Evolutionary conservation across 1,140 invertebrate genomes (phyloP).

Genomic region (Battus philenor): DNA sequence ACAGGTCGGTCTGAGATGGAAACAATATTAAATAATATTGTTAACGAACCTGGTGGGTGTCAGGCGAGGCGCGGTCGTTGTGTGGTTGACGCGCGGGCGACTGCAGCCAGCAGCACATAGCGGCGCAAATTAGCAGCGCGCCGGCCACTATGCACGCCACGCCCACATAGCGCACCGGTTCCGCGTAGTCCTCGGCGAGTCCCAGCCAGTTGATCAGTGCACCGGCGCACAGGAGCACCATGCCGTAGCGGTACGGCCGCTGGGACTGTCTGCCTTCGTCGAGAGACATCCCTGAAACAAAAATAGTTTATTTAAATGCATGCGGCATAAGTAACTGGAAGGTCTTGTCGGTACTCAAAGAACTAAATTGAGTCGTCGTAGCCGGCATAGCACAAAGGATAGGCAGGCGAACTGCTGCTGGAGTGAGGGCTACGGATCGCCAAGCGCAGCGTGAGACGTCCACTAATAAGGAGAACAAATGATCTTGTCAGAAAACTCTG

Average conservation of each 20-base stretch:
- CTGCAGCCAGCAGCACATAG: conserved; percentile 87
- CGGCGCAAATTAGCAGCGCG: conserved; percentile 83
- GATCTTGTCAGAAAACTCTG: too few species aligned
- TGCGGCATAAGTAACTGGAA: too few species aligned
- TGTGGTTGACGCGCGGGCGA: conserved; percentile 75
- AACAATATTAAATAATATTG: too few species aligned
- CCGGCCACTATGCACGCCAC: conserved; percentile 85
- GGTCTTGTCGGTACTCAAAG: too few species aligned
- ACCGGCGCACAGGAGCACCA: conserved; percentile 84
- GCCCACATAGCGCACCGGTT: conserved; percentile 84
- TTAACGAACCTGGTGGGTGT: conserved; percentile 67
- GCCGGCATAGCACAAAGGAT: too few species aligned
- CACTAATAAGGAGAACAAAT: too few species aligned
- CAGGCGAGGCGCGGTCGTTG: conserved; percentile 57
- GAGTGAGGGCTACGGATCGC: too few species aligned
- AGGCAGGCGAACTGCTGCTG: too few species aligned
- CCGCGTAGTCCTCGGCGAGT: conserved; percentile 82
- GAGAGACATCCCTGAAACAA: conserved; percentile 79
- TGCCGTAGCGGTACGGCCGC: conserved; percentile 84
- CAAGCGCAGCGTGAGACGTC: too few species aligned
- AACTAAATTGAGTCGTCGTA: too few species aligned
- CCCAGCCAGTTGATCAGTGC: conserved; percentile 87
- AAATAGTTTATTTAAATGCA: too few species aligned
- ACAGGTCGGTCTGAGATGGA: too few species aligned
- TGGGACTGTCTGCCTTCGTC: conserved; percentile 80